phyloP scores from a whole-genome alignment of 2,113 vertebrate species.

The Tapirus terrestris region DNA sequence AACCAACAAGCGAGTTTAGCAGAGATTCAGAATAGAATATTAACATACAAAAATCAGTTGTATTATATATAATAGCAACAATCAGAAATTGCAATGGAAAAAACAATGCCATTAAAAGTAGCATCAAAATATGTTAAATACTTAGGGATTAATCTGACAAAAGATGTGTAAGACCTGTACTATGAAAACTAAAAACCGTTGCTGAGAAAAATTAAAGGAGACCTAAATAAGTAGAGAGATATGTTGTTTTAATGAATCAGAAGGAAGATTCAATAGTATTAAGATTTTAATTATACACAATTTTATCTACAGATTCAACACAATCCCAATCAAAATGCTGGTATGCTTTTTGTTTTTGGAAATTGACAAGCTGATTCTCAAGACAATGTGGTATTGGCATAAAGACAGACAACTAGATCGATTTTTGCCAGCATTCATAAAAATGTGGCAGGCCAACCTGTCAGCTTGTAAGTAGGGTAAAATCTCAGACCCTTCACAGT shows the following conservation, averaged over 20 bases:
- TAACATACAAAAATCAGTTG: neutral
- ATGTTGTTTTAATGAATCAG: neutral
- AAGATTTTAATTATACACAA: neutral
- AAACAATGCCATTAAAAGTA: neutral
- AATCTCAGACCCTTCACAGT: constrained; percentile 31
- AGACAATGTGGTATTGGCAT: neutral
- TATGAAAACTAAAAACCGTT: neutral
- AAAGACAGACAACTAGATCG: neutral
- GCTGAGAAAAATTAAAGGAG: neutral
- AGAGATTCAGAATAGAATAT: neutral
- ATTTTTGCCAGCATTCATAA: neutral
- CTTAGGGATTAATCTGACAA: neutral
- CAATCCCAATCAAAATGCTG: neutral
- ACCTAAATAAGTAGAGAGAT: neutral
- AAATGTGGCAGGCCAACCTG: constrained; percentile 3
- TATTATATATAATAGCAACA: neutral
- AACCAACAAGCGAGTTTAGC: neutral
- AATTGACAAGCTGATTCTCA: neutral
- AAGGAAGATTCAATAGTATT: neutral
- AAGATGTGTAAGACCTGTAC: neutral
- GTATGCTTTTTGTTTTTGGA: neutral
- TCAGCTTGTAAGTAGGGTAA: neutral
- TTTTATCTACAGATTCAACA: neutral
- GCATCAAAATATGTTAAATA: neutral
- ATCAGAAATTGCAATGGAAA: neutral